A percentile compares a stretch with the other conserved stretches of the same genome.
Evolutionary conservation across 2,888 invertebrate genomes (phyloP).

Genomic region (Teleiodes luculella): DNA sequence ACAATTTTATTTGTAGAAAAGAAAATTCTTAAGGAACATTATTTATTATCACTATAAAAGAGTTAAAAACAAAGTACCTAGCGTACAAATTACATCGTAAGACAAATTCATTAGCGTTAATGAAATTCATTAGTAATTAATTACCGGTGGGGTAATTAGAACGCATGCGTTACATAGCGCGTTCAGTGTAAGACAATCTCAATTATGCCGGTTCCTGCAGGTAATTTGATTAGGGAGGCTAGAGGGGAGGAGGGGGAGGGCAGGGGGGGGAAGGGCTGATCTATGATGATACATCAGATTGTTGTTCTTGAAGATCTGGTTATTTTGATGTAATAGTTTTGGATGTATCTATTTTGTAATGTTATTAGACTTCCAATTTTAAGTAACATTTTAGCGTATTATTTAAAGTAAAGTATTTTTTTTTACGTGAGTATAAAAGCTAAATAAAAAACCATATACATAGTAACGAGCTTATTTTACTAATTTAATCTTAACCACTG

Average conservation of each 20-base stretch:
- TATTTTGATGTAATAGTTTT: not conserved
- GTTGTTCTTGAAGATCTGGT: not conserved
- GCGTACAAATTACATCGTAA: not conserved
- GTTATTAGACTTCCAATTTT: no score
- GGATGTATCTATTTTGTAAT: no score
- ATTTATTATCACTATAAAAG: no score
- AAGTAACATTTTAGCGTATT: no score
- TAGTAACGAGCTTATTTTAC: no score
- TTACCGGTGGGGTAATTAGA: constrained; percentile 4
- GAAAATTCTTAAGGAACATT: no score
- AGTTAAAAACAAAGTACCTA: not conserved
- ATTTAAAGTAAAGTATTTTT: no score
- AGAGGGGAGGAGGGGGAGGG: not conserved
- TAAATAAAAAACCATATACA: no score
- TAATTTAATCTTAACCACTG: no score
- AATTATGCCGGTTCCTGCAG: constrained; percentile 3
- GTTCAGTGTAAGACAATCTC: constrained; percentile 12
- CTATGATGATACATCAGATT: not conserved
- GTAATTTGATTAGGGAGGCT: constrained; percentile 8
- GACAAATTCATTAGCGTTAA: constrained; percentile 7
- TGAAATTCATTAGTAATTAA: constrained; percentile 11
- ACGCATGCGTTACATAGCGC: not conserved
- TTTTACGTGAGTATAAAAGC: no score
- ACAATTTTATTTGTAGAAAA: no score
- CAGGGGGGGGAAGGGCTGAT: not conserved